Evolutionary conservation across 2,113 vertebrate species (phyloP), one percentile per base, ranked within the genome.

Genomic region (Lophotis ruficrista): DNA sequence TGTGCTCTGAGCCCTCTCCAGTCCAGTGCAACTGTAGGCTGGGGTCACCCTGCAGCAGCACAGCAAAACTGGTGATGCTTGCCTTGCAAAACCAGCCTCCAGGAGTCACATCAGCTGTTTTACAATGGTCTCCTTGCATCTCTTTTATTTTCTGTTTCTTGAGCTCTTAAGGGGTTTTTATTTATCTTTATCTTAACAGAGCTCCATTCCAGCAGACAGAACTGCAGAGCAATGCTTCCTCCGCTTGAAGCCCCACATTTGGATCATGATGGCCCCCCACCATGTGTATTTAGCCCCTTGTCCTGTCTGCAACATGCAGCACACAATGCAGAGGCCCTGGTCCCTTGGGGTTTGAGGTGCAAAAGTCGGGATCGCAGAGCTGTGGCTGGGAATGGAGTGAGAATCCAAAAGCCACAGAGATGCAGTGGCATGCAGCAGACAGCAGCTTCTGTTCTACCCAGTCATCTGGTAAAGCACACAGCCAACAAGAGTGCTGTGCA

Each of bases 1-100:
- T 3, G 2, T 2, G 3, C n/a, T 41, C 12, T 2, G 0, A 15
- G n/a, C 23, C n/a, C 21, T 56, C n/a, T 21, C 56, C 48, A 62
- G 51, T 9, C 28, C 48, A 14, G 65, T 41, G 60, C n/a, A 54
- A 41, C 43, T 31, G 51, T 28, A 53, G 37, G 18, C 38, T 56
- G 66, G 38, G 24, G 68, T 35, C 71, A 64, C 58, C 41, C 58
- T 0, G 0, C 45, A 48, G 89, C 53, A 43, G 33, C 30, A 21
- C 38, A 13, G 57, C 75, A 56, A 47, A 41, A 41, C 30, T 83
- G 75, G 51, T 0, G 0, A 37, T 47, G 61, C 38, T 71, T 62
- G 48, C 38, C 33, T 72, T 60, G 75, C 83, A 60, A 60, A 87
- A 76, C 33, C 57, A 83, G 45, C 21, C 19, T 53, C 50, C 45